These are phyloP conservation scores for Melanotaenia maccullochi DNA, from an alignment of 2,797 vertebrate genomes.

Conservation along the genomic window DNA sequence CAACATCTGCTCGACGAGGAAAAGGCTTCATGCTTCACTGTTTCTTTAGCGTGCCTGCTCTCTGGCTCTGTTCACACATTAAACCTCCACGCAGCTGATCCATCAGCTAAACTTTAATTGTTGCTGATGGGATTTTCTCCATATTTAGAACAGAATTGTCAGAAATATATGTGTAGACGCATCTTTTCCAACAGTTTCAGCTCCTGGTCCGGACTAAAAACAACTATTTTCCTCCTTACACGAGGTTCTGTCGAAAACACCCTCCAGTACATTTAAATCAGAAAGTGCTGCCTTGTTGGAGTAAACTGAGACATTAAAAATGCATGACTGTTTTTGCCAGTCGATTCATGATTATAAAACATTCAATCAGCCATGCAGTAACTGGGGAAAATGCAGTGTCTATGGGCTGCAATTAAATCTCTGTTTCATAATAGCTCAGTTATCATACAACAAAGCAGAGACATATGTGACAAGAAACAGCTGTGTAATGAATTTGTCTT, in stretches of 20 bases:
- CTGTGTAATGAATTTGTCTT: neutral
- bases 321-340: neutral
- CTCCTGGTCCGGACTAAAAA: neutral
- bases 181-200: neutral
- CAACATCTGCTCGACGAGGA: neutral
- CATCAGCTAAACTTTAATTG: neutral
- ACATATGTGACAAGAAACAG: neutral
- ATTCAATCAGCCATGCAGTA: neutral
- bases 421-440: conserved; percentile 2
- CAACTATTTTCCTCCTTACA: neutral
- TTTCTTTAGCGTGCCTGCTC: neutral
- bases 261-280: neutral
- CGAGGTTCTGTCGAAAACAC: neutral
- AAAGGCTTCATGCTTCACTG: neutral
- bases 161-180: neutral
- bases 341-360: neutral
- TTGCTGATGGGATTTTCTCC: neutral
- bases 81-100: neutral
- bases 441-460: neutral
- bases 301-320: conserved; percentile 2
- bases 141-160: neutral
- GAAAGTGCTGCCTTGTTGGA: neutral
- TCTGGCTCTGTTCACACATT: neutral
- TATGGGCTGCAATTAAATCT: conserved; percentile 1
- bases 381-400: neutral